Evolutionary conservation across 2,113 vertebrate genomes (phyloP), one percentile per base, ranked within the genome.

Genomic region (Neolamprologus variostigma): DNA sequence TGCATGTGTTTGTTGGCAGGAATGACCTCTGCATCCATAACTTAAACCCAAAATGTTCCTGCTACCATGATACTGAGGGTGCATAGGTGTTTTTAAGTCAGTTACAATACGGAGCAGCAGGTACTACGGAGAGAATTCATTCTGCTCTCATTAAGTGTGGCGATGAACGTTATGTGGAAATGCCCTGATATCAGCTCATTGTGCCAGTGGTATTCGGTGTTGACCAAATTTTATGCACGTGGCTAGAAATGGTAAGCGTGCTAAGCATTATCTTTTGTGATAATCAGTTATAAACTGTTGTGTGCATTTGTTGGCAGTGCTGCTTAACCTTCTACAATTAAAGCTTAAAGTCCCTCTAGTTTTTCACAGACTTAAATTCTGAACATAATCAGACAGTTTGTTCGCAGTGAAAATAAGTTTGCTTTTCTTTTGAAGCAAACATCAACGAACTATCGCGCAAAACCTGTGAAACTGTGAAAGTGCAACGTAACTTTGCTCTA

Each of bases 1-100:
- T 66, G 63, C 19, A 68, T 40, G 19, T 13, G 19, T 68, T 68
- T 68, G 19, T 40, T 37, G 63, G 63, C 63, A 40, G 33, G 63
- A 68, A 68, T 68, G 0, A 7, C 33, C 63, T 13, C 0, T 68
- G 33, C 7, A 68, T 37, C 63, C 63, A 21, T 21, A 37, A 68
- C 19, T 40, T 40, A 40, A 37, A 40, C 63, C 63, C 33, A 37
- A 13, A 68, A 21, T 0, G 0, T 68, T 68, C 10, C 33, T 68
- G 33, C 2, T 68, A 37, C 63, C 4, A 21, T 68, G 63, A 21
- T 68, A 40, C 17, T n/a, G 31, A 66, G 61, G 10, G 11, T 37
- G 2, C 3, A 37, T 68, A 13, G 19, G 6, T 68, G 59, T 63
- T 63, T 63, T 63, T 33, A 66, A 66, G 6, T 66, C 6, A 66